These are phyloP conservation scores for Halcyon leucocephala DNA, from an alignment of 2,797 vertebrate species.

Conservation along the genomic window DNA sequence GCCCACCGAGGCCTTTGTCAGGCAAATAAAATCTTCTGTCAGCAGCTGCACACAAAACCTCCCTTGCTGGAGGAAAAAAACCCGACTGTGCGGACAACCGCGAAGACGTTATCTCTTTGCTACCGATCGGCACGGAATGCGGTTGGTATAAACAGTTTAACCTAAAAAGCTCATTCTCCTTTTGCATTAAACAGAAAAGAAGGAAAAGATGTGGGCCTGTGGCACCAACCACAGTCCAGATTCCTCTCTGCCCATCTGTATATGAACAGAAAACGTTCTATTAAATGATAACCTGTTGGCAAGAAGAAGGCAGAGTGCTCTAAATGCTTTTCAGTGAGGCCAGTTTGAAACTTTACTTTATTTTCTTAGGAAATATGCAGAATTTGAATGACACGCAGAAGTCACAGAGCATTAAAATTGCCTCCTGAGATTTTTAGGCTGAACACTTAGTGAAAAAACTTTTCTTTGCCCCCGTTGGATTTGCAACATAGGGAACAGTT, in stretches of 20 bases:
- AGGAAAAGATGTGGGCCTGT: background rate
- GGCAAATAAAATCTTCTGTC: constrained; percentile 49
- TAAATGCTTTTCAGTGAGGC: background rate
- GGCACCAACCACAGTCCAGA: background rate
- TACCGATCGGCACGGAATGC: background rate
- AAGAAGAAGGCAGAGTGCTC: background rate
- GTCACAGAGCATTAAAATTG: background rate
- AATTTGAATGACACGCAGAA: background rate
- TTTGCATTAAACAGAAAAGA: background rate
- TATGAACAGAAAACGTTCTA: background rate
- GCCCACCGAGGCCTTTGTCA: constrained; percentile 5
- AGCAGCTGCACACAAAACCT: constrained; percentile 37
- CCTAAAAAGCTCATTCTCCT: background rate
- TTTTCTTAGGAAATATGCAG: background rate
- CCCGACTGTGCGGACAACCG: background rate
- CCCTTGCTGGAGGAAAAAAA: constrained; percentile 28
- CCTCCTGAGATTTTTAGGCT: background rate
- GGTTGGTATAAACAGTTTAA: constrained; percentile 2
- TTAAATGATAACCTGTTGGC: background rate
- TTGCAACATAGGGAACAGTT: background rate
- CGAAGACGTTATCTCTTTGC: constrained; percentile 29
- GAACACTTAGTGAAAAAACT: accelerated
- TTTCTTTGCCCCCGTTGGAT: background rate
- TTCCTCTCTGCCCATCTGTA: background rate
- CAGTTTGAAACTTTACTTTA: background rate